Percentiles rank a stretch among this genome's conserved stretches.
phyloP scores from a whole-genome alignment of 1,140 invertebrate genomes.

The Limonius californicus region DNA sequence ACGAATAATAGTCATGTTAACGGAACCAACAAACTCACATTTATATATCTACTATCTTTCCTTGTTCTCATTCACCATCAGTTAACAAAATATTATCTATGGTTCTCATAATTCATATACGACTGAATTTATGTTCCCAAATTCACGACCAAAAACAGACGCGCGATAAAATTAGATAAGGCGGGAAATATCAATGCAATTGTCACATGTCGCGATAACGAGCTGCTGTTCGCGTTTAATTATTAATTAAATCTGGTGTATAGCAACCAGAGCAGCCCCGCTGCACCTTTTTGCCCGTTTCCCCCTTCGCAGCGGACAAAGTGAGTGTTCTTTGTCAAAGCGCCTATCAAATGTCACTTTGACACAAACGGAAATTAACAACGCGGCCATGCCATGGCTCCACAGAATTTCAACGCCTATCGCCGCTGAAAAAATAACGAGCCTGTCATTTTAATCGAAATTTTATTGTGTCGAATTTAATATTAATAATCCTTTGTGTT shows the following conservation, averaged over 20 bases:
- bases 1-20: no score
- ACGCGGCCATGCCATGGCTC: background rate
- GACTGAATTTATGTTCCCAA: no score
- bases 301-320: background rate
- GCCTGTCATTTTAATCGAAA: no score
- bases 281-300: background rate
- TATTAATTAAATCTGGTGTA: background rate
- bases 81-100: no score
- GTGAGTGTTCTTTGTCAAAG: background rate
- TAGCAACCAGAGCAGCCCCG: background rate
- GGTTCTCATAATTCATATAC: no score
- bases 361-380: conserved; percentile 1
- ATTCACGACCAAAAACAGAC: no score
- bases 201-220: background rate
- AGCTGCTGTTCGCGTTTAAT: background rate
- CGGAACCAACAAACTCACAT: no score
- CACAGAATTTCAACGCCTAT: background rate
- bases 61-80: no score
- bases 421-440: no score
- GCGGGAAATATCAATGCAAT: background rate
- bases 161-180: background rate
- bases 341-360: background rate
- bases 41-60: no score
- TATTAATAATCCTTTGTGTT: no score
- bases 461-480: no score